These are phyloP conservation scores for Sceloporus tristichus DNA, from an alignment of 2,113 vertebrate species.

Conservation along the genomic window DNA sequence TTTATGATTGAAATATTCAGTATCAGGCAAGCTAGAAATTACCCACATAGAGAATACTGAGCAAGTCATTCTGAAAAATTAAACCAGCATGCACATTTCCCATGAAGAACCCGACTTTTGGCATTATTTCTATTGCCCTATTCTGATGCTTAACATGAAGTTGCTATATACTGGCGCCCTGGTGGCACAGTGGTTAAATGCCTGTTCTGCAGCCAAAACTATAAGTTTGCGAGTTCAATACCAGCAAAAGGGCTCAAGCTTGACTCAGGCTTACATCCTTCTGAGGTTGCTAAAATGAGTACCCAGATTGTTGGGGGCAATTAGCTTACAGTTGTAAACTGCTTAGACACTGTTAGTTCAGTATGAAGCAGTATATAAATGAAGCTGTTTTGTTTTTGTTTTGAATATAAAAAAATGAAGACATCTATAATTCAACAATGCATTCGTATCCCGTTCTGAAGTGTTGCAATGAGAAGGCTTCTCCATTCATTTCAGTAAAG, in stretches of 20 bases:
- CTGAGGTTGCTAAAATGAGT: too few relatives aligned
- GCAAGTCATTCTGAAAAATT: constrained; percentile 69
- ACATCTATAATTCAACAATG: neutral
- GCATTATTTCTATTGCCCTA: constrained; percentile 78
- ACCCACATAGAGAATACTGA: neutral
- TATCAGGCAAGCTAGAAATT: neutral
- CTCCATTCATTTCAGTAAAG: neutral
- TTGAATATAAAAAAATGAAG: neutral
- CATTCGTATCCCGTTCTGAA: neutral
- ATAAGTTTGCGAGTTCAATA: too few relatives aligned
- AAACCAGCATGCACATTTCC: constrained; percentile 75
- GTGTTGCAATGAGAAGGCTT: neutral
- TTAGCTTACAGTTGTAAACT: too few relatives aligned
- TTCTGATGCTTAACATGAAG: neutral
- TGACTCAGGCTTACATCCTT: too few relatives aligned
- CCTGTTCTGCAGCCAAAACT: too few relatives aligned
- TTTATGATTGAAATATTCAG: neutral
- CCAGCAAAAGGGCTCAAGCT: too few relatives aligned
- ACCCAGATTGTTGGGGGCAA: too few relatives aligned
- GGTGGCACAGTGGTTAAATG: too few relatives aligned
- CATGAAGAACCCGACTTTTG: constrained; percentile 84
- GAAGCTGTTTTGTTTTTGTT: too few relatives aligned
- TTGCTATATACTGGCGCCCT: neutral
- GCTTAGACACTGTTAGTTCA: too few relatives aligned
- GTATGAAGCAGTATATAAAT: too few relatives aligned